Evolutionary conservation across 2,797 vertebrate species (phyloP), one percentile per base, ranked within the genome.

Genomic region (Loriculus beryllinus): DNA sequence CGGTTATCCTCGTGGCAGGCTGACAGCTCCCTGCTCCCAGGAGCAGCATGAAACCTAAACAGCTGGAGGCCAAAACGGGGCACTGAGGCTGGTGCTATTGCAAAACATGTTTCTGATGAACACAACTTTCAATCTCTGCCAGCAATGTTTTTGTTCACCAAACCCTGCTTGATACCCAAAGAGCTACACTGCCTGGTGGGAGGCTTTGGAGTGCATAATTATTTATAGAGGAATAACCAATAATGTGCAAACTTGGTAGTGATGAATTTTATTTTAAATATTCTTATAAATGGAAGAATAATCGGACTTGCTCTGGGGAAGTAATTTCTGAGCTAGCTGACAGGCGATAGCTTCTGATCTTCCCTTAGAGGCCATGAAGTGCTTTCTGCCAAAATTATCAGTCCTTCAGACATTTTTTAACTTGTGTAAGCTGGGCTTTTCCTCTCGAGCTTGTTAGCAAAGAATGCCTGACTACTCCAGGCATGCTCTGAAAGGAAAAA

Each of bases 311-410:
- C 23, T 84, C 45, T 86, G 51, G 22, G 33, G 15, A 57, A 42
- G 26, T 85, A 79, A 95, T 95, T 93, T 89, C 87, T 52, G 56
- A 91, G 22, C 35, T 65, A 68, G n/a, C 21, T 28, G 9, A 69
- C 43, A 89, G 49, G 25, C 7, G 3, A 62, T 10, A 69, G 31
- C 52, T 90, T 90, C 70, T 22, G 9, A 54, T 83, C 45, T 64
- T 89, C 71, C 54, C 45, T 84, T 48, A 75, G 63, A 62, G 56
- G 63, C 35, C 22, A 80, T 42, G 49, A 76, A 89, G 43, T 71
- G 14, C 35, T 90, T 95, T 86, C 54, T 92, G 47, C 25, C 81
- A 91, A 83, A 91, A 75, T 22, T 70, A 88, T 75, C 39, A 75
- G n/a, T 65, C 11, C 25, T 92, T 77, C 59, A 89, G 37, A 57